These are phyloP conservation scores for Acropora yongei DNA, from an alignment of 64 coral and sea anemone genomes.

Conservation along the genomic window DNA sequence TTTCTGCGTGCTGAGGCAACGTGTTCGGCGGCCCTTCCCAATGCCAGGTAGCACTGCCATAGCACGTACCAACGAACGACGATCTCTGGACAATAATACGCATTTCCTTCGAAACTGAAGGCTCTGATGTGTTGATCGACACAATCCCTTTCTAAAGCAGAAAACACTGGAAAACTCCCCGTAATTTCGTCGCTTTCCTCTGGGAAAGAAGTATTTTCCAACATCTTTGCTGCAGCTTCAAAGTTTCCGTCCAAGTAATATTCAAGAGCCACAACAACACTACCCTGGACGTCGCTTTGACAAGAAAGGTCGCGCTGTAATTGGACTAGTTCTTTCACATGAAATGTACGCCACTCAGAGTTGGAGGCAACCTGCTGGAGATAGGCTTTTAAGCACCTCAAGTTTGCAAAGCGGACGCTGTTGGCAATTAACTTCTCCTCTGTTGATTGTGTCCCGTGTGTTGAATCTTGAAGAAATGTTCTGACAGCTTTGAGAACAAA, in stretches of 20 bases:
- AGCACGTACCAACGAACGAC: conserved; percentile 3
- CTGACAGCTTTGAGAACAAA: conserved; percentile 10
- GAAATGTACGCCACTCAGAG: background rate
- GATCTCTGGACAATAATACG: conserved; percentile 17
- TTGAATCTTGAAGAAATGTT: conserved; percentile 5
- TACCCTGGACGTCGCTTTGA: background rate
- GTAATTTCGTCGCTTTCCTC: background rate
- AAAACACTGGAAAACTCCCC: conserved; percentile 10
- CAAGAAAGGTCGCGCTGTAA: background rate
- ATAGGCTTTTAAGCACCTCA: conserved; percentile 4
- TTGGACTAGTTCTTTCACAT: background rate
- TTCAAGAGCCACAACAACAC: conserved; percentile 5
- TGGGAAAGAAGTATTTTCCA: background rate
- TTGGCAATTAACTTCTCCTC: conserved; percentile 17
- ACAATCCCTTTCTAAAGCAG: background rate
- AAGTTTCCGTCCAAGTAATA: conserved; percentile 17
- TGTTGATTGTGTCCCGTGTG: background rate
- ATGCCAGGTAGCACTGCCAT: conserved; percentile 6
- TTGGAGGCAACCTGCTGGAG: background rate
- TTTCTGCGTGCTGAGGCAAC: background rate
- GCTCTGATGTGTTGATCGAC: background rate
- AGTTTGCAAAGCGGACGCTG: conserved; percentile 9
- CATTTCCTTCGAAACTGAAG: background rate
- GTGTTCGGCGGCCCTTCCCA: background rate
- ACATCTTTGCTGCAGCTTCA: conserved; percentile 3